These are phyloP conservation scores for Malurus elegans DNA, from an alignment of 2,113 vertebrate genomes.

Conservation along the genomic window DNA sequence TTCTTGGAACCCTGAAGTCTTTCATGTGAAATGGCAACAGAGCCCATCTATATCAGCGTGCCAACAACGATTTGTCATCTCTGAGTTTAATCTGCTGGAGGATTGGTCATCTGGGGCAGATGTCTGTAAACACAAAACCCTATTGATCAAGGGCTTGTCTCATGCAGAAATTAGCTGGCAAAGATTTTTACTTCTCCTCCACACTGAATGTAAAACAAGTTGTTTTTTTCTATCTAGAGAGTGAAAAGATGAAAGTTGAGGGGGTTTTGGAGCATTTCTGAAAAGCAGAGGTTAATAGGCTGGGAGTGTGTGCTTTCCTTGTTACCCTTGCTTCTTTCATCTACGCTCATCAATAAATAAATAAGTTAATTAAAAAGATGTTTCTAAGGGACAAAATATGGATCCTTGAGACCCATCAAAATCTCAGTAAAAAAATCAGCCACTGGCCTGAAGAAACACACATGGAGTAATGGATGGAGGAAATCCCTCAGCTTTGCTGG, in stretches of 20 bases:
- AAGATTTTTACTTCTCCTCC: neutral
- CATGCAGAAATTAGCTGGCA: neutral
- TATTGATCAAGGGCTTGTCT: neutral
- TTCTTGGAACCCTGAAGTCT: neutral
- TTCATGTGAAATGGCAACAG: neutral
- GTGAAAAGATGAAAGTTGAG: neutral
- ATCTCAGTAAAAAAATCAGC: neutral
- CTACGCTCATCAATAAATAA: conserved; percentile 50
- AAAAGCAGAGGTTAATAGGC: neutral
- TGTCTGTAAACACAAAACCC: conserved; percentile 5
- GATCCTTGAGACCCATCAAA: neutral
- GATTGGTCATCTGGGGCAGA: neutral
- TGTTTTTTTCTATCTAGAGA: neutral
- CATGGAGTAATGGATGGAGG: neutral
- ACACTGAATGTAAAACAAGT: neutral
- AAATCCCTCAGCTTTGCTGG: neutral
- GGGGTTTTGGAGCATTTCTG: neutral
- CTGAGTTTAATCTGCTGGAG: neutral
- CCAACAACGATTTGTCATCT: neutral
- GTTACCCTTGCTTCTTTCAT: neutral
- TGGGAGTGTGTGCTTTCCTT: neutral
- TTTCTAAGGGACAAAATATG: conserved; percentile 2
- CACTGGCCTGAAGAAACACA: neutral
- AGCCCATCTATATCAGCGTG: neutral
- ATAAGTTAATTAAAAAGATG: conserved; percentile 44